A percentile compares a stretch with the other conserved stretches of the same genome.
phyloP scores from a whole-genome alignment of 1,140 invertebrate species.

The Cydia amplana region DNA sequence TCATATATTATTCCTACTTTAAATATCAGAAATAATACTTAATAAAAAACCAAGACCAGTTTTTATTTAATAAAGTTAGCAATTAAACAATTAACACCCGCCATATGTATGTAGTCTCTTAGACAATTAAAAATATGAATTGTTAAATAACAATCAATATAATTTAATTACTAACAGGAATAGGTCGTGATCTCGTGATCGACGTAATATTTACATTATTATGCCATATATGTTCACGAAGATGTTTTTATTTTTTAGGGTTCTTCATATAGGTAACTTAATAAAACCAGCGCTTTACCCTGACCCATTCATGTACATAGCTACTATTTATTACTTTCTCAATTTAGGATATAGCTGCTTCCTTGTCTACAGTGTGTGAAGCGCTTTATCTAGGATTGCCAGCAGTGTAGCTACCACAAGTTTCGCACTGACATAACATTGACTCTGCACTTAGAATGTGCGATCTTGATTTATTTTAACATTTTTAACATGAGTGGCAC shows the following conservation, averaged over 20 bases:
- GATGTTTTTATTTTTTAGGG: not conserved
- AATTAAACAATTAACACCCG: not conserved
- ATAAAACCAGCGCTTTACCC: not conserved
- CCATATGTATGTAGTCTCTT: not conserved
- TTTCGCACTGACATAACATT: too few species aligned
- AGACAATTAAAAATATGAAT: not conserved
- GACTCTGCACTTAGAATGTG: too few species aligned
- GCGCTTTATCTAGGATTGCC: too few species aligned
- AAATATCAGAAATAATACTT: too few species aligned
- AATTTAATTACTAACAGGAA: not conserved
- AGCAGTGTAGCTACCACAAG: too few species aligned
- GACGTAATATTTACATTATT: not conserved
- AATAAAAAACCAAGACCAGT: not conserved
- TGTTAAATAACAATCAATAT: not conserved
- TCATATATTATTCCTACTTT: too few species aligned
- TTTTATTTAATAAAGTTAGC: not conserved
- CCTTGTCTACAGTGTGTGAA: too few species aligned
- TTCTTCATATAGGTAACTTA: not conserved
- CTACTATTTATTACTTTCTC: too few species aligned
- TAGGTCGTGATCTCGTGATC: constrained; percentile 4
- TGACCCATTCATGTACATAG: too few species aligned
- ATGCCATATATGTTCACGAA: not conserved
- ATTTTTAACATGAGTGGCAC: too few species aligned
- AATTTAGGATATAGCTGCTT: too few species aligned
- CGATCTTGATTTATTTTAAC: too few species aligned